Conservation (phyloP, 1,140 invertebrate species). For the Drosophila micromelanica region DNA sequence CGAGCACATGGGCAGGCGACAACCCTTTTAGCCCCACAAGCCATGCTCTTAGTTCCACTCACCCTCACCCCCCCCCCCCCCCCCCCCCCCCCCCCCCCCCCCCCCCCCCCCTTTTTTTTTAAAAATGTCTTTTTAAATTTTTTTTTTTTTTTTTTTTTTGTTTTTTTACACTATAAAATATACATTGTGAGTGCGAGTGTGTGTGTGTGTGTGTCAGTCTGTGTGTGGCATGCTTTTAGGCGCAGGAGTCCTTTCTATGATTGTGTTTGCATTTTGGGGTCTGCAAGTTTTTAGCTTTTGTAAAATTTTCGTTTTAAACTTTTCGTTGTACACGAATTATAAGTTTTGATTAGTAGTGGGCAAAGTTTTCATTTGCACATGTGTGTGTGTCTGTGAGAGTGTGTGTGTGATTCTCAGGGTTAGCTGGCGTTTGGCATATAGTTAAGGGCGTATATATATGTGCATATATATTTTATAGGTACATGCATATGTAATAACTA, state of each 20-base stretch:
- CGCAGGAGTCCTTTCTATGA: slow-evolving; percentile 47
- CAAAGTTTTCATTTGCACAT: slow-evolving; percentile 66
- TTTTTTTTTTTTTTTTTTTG: slow-evolving; percentile 75
- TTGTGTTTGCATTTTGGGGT: slow-evolving; percentile 56
- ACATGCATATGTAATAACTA: slow-evolving; percentile 53
- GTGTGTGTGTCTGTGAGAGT: slow-evolving; percentile 26
- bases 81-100: too few relatives aligned
- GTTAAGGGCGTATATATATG: slow-evolving; percentile 15
- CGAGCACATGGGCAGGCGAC: slow-evolving; percentile 32
- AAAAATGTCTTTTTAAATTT: too few relatives aligned
- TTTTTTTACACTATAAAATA: slow-evolving; percentile 83
- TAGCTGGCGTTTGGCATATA: slow-evolving; percentile 16
- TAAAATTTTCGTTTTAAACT: slow-evolving; percentile 81
- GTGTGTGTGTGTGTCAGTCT: slow-evolving; percentile 17
- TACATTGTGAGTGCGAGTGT: slow-evolving; percentile 56
- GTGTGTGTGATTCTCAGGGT: slow-evolving; percentile 13
- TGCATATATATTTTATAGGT: slow-evolving; percentile 9
- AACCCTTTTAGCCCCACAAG: slow-evolving; percentile 49
- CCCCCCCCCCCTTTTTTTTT: too few relatives aligned
- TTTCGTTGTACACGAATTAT: slow-evolving; percentile 82
- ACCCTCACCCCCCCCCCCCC: too few relatives aligned
- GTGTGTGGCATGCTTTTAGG: slow-evolving; percentile 53
- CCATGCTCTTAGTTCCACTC: slow-evolving; percentile 1
- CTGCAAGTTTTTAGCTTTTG: slow-evolving; percentile 75
- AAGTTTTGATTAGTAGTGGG: slow-evolving; percentile 83